Base-by-base conservation (phyloP, 2,888 invertebrate species). In the Amphipoea oculea region DNA sequence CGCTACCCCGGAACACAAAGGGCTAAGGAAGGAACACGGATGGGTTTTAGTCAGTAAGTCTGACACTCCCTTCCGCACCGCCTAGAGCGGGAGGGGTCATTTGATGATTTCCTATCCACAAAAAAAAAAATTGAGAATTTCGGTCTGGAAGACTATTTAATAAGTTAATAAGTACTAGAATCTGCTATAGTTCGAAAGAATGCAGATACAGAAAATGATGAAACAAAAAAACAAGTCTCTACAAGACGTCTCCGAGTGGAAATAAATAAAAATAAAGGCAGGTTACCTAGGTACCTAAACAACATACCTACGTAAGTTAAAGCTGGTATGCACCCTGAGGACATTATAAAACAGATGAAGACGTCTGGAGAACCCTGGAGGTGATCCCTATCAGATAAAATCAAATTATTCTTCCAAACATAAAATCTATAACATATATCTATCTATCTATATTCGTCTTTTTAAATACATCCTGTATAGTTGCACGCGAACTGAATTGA, bases 381-480 rank as follows among this genome's bases (percentile, higher is more conserved):
- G 36, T 36, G 36, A 63, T 36, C 36, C 9, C 5, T 69, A 48
- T 69, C 48, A 48, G 9, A 7, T 36, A 23, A 51, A 51, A 69
- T 23, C 51, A 51, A 51, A 51, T 20, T 7, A 23, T 51, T 36
- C 51, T 7, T 36, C 29, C 4, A 23, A 36, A 51, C 36, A 36
- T 23, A 69, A 69, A 14, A 51, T 29, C n/a, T n/a, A n/a, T n/a
- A n/a, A n/a, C n/a, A n/a, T n/a, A n/a, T n/a, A n/a, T n/a, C n/a
- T n/a, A n/a, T n/a, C n/a, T n/a, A n/a, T n/a, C n/a, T n/a, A n/a
- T n/a, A n/a, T n/a, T n/a, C n/a, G n/a, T n/a, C 4, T 23, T 69
- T 67, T 12, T 9, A 14, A 23, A 23, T 9, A 70, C 85, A 75
- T n/a, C 36, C 86, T 84, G 75, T 84, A 70, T 54, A 63, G 6